Conservation (phyloP, 2,113 vertebrate genomes). For the Bubo scandiacus region DNA sequence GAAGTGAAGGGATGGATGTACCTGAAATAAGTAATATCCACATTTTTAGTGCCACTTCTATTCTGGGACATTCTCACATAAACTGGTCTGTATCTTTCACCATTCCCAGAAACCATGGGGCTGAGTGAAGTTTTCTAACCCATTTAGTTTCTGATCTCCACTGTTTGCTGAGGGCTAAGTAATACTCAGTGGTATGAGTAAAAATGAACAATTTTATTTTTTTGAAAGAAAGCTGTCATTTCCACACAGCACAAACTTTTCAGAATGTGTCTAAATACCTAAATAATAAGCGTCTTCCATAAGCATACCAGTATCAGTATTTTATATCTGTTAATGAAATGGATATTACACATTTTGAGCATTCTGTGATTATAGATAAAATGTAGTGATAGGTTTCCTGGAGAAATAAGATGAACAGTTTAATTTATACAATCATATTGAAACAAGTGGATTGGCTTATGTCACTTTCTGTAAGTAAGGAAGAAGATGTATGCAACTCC, state of each 20-base stretch:
- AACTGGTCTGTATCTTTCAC: background rate
- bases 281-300: background rate
- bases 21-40: background rate
- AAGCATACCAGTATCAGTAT: background rate
- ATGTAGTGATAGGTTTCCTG: background rate
- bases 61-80: background rate
- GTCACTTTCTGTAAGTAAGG: background rate
- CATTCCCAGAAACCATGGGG: background rate
- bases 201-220: background rate
- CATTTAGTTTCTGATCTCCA: background rate
- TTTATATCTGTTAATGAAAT: background rate
- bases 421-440: background rate
- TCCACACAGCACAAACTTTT: background rate
- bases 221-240: background rate
- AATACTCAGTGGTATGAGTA: background rate
- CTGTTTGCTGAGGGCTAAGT: background rate
- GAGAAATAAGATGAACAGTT: background rate
- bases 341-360: background rate
- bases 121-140: background rate
- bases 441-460: background rate
- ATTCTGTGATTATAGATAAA: background rate
- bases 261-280: background rate
- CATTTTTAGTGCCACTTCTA: background rate
- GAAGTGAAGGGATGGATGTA: background rate
- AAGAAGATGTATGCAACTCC: background rate